Evolutionary conservation across 2,113 vertebrate genomes (phyloP), one percentile per base, ranked within the genome.

Genomic region (Baryphthengus martii): DNA sequence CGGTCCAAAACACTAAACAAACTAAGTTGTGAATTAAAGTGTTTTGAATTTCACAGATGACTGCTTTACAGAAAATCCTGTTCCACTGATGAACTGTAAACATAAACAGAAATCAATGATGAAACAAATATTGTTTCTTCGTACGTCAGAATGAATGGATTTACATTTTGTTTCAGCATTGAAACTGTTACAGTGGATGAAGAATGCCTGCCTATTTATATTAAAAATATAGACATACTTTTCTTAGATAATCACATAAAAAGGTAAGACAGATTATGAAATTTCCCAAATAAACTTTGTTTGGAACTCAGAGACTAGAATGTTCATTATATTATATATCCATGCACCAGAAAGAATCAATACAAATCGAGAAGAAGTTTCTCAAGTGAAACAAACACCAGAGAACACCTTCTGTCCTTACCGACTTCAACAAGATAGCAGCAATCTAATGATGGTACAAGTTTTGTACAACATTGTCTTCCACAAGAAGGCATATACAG

Each of bases 51-150:
- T 96, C 66, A 79, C 35, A 84, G 59, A 77, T 84, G 59, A 88
- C 9, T 56, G 78, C 82, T 23, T 91, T 83, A 62, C 20, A 79
- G 53, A 89, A 89, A 94, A 74, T 80, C 71, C 9, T 52, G 92
- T 93, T 81, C 39, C 28, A 78, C 47, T 96, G 79, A 93, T 90
- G 61, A 94, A 79, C 72, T 72, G 26, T 76, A 95, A 96, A 90
- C 17, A 88, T 68, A 94, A 93, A 63, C 35, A 84, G 40, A 96
- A 96, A 95, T 86, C 88, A 84, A 58, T 94, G 44, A 63, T 49
- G 26, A 95, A 93, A 78, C 25, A 40, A 65, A 71, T 73, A 47
- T 29, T 80, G 10, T 68, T 91, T 61, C 65, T 78, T 84, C 59
- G 11, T 44, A 45, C 40, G 40, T 74, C 79, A 77, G 29, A 62